Base-by-base conservation (phyloP, 2,113 vertebrate genomes). In the Anoplopoma fimbria region DNA sequence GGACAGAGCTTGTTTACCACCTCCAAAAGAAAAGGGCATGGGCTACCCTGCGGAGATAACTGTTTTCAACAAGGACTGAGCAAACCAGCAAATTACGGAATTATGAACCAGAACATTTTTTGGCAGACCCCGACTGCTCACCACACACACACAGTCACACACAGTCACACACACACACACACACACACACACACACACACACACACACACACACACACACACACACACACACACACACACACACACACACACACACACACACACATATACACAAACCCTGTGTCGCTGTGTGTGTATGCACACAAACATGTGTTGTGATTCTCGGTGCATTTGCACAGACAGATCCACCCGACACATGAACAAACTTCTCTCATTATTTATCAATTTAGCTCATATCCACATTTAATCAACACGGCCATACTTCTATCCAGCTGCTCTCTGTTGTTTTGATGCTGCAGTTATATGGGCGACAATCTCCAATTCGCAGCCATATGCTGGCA, bases 401-500 rank as follows among this genome's bases (percentile, higher is more conserved):
- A 61, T 82, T 75, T 72, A 83, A 87, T 89, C 77, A 81, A 67
- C 78, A 61, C 31, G 10, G 57, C 70, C 80, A 71, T 78, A 84
- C 90, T 87, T 61, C 15, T 89, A 67, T 87, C 80, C 86, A 89
- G 91, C 84, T 90, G 88, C 84, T 86, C 60, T 17, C 81, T 60
- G 72, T 80, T 74, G 80, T 86, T 84, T 74, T 62, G 29, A 79
- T 47, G 82, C 75, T 36, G 77, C 82, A 71, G 38, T 81, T 68
- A 57, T 79, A 77, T 38, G 69, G 73, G 62, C 77, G 71, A 64
- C 75, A 23, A 42, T 79, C 53, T 89, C 86, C n/a, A 69, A 87
- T 84, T 77, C 45, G n/a, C 77, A 53, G 55, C 83, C 92, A 84
- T 88, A 90, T 89, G 89, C 88, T 79, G 81, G 82, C 85, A 79